Conservation (phyloP, 1,140 invertebrate genomes). For the Drosophila tani region DNA sequence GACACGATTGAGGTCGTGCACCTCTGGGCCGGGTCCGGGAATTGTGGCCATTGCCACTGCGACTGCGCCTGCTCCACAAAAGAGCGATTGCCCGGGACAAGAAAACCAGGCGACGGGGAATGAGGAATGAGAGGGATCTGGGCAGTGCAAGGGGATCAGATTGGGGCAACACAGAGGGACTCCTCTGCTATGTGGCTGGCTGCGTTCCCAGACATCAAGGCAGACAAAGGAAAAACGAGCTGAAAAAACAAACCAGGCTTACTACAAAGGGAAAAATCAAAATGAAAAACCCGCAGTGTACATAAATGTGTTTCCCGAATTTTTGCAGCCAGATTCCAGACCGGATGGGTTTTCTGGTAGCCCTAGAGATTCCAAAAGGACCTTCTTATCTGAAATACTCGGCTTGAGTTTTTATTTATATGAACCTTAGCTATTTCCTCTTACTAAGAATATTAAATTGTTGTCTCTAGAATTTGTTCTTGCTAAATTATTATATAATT, state of each 20-base stretch:
- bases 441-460: background rate
- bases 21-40: conserved; percentile 60
- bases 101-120: background rate
- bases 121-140: conserved; percentile 5
- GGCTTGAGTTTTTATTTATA: background rate
- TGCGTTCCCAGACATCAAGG: conserved; percentile 76
- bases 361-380: background rate
- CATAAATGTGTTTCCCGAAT: conserved; percentile 77
- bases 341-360: background rate
- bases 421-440: background rate
- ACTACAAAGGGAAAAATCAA: conserved; percentile 44
- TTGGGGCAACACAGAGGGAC: conserved; percentile 33
- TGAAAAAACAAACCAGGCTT: conserved; percentile 30
- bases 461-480: background rate
- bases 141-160: conserved; percentile 30
- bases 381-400: background rate
- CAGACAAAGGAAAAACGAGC: conserved; percentile 57
- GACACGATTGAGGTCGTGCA: conserved; percentile 80
- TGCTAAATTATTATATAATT: too few species aligned
- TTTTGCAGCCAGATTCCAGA: conserved; percentile 51
- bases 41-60: conserved; percentile 26
- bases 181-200: conserved; percentile 56
- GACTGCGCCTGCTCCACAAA: conserved; percentile 73
- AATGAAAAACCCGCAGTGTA: conserved; percentile 47
- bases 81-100: conserved; percentile 39